Base-by-base conservation (phyloP, 2,797 vertebrate species). In the Malacoraja senta region DNA sequence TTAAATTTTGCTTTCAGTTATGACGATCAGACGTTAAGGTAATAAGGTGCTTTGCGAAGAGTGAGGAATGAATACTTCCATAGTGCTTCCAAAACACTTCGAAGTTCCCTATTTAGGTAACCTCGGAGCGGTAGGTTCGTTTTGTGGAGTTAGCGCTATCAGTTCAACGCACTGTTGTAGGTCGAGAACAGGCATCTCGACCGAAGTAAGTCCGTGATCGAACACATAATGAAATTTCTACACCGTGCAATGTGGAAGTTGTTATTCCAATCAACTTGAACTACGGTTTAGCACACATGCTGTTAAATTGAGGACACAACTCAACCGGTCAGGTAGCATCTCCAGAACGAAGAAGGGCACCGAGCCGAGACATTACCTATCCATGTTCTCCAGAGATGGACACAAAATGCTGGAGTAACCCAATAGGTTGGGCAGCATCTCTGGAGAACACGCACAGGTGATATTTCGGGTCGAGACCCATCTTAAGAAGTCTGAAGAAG, bases 51-150 rank as follows among this genome's bases (percentile, higher is more conserved):
- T 24, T 58, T 58, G 38, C 80, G 21, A 72, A 91, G 68, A 91
- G 15, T 24, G 35, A 35, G 68, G 90, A 91, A 44, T 26, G 68
- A 38, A 24, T 44, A 6, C 29, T 91, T 19, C 72, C 24, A 74
- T 91, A 72, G 38, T 44, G 90, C 71, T 86, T 74, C 44, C 90
- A 91, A 74, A 91, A 17, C 68, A 91, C 68, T 91, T 71, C 68
- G 38, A 24, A 3, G 24, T 38, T 12, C 68, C 12, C 6, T 91
- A 1, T 91, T 81, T 71, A 35, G 26, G 35, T 44, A 29, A 24
- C 19, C 68, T 35, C 32, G 4, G 77, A 71, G 19, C 4, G n/a
- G 83, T 21, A 53, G 71, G 65, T 24, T 21, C 19, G 24, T 1
- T 44, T 74, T 44, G 32, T 8, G 13, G 35, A 74, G 65, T 32